These are phyloP conservation scores for Zaprionus camerounensis DNA, from an alignment of 1,140 invertebrate genomes.

Conservation along the genomic window DNA sequence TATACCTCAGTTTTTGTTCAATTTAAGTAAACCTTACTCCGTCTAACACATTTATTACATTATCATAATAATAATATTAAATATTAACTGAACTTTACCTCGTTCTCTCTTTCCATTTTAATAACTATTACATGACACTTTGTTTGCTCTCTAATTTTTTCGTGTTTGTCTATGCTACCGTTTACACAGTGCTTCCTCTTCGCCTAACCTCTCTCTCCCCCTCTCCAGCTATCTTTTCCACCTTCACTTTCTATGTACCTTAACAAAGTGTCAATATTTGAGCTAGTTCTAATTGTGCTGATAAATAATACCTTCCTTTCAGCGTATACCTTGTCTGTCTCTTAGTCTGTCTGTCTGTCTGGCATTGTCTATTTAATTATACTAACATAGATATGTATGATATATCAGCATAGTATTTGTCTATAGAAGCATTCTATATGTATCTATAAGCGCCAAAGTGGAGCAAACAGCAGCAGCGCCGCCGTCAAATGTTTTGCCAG, in stretches of 20 bases:
- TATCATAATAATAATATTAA: no score
- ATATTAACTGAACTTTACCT: not conserved
- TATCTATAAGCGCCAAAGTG: slow-evolving; percentile 41
- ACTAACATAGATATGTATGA: slow-evolving; percentile 1
- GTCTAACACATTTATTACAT: no score
- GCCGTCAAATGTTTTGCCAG: slow-evolving; percentile 52
- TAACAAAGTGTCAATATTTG: slow-evolving; percentile 65
- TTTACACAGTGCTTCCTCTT: not conserved
- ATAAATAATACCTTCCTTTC: slow-evolving; percentile 63
- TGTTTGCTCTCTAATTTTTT: not conserved
- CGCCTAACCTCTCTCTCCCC: not conserved
- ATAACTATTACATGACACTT: not conserved
- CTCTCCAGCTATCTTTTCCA: not conserved
- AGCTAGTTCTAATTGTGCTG: slow-evolving; percentile 56
- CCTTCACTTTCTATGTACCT: not conserved
- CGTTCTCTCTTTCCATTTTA: not conserved
- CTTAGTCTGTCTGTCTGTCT: slow-evolving; percentile 2
- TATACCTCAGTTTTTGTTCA: not conserved
- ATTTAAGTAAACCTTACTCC: no score
- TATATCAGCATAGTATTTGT: slow-evolving; percentile 4
- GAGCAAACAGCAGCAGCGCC: slow-evolving; percentile 47
- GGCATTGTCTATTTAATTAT: slow-evolving; percentile 27
- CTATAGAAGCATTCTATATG: not conserved
- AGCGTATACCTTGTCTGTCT: slow-evolving; percentile 8
- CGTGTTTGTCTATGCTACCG: not conserved